Conservation (phyloP, 2,888 invertebrate species). For the Teinopalpus imperialis region DNA sequence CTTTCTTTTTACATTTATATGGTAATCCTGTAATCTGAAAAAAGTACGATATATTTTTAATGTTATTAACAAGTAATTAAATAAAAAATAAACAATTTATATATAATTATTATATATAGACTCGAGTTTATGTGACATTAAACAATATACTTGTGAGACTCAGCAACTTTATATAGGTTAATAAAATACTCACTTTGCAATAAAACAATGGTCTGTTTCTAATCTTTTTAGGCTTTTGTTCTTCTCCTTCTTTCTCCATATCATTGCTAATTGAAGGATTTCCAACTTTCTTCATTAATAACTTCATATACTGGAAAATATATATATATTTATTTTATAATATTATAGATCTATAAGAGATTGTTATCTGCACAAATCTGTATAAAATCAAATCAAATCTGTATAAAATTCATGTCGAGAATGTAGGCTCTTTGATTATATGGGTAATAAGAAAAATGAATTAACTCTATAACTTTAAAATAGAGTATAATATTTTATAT, state of each 20-base stretch:
- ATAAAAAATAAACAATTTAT: neutral
- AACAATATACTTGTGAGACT: neutral
- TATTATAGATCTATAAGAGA: too few relatives aligned
- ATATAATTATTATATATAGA: neutral
- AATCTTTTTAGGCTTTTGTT: slow-evolving; percentile 60
- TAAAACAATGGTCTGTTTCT: slow-evolving; percentile 68
- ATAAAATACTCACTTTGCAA: slow-evolving; percentile 60
- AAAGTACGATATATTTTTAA: too few relatives aligned
- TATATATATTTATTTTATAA: too few relatives aligned
- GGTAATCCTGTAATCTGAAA: slow-evolving; percentile 90
- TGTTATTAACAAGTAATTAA: too few relatives aligned
- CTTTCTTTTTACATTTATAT: slow-evolving; percentile 90
- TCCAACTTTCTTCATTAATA: slow-evolving; percentile 81
- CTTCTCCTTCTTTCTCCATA: slow-evolving; percentile 45
- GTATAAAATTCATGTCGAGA: too few relatives aligned
- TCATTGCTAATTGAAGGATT: slow-evolving; percentile 33
- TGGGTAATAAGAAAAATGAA: too few relatives aligned
- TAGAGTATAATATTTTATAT: too few relatives aligned
- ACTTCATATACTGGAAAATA: slow-evolving; percentile 86
- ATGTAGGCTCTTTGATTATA: too few relatives aligned
- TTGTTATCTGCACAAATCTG: too few relatives aligned
- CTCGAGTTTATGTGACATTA: too few relatives aligned
- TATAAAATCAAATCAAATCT: too few relatives aligned
- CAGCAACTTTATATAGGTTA: slow-evolving; percentile 1
- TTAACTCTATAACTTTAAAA: too few relatives aligned